phyloP scores from a whole-genome alignment of 2,888 invertebrate species.

The Noctua pronuba region DNA sequence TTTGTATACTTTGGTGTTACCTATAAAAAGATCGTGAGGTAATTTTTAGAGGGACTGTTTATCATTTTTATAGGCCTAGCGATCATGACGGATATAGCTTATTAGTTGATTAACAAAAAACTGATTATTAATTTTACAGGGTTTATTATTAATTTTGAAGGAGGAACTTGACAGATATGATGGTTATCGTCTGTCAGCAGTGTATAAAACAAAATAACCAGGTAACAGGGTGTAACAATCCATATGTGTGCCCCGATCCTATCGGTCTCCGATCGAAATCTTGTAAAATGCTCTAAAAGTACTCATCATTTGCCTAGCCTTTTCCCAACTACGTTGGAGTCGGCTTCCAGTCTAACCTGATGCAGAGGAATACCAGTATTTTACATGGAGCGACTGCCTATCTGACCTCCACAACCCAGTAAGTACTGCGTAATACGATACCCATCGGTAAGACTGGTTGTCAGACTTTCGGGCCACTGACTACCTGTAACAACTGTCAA shows the following conservation, averaged over 20 bases:
- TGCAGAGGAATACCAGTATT: no score
- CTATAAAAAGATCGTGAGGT: conserved; percentile 12
- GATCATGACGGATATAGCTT: not conserved
- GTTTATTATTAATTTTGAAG: no score
- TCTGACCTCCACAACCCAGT: no score
- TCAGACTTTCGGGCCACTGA: no score
- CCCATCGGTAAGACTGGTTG: no score
- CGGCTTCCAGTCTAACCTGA: no score
- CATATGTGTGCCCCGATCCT: not conserved
- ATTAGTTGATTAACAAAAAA: not conserved
- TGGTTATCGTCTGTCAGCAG: not conserved
- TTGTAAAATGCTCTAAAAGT: not conserved
- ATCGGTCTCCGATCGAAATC: not conserved
- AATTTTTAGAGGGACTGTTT: conserved; percentile 32
- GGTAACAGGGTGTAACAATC: not conserved
- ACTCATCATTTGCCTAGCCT: no score
- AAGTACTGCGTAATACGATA: no score
- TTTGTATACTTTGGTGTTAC: conserved; percentile 37
- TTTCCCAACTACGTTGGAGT: no score
- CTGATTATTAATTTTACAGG: not conserved
- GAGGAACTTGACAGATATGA: not conserved
- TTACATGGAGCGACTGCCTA: no score
- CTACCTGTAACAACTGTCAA: no score
- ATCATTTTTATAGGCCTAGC: conserved; percentile 2
- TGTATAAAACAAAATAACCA: not conserved